Evolutionary conservation across 1,140 invertebrate species (phyloP), one percentile per base, ranked within the genome.

Genomic region (Xylocopa sonorina): DNA sequence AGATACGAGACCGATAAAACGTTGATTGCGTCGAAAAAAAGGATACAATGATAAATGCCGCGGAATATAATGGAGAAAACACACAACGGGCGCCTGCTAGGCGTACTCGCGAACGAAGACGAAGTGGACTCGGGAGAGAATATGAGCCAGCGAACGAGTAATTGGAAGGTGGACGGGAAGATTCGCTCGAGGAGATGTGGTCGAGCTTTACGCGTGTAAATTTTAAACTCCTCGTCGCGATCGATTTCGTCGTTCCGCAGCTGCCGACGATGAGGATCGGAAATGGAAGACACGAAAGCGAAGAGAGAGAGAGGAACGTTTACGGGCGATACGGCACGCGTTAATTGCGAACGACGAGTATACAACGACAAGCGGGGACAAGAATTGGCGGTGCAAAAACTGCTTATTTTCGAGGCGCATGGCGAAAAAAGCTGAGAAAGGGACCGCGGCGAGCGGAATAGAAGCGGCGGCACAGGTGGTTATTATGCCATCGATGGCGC

Each of bases 401-500:
- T n/a, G 9, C 24, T 29, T n/a, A n/a, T 75, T 74, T 64, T 55
- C 34, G 72, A 24, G n/a, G 21, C 48, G 32, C 14, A 2, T n/a
- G 27, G 58, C 21, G 1, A 81, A 74, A 57, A 71, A 75, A 68
- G 24, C 41, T n/a, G n/a, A n/a, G 41, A 46, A 85, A 85, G 63
- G 34, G 57, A n/a, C 57, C 29, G 57, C 57, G n/a, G 3, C 29
- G 57, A 24, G n/a, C 38, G 41, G 46, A 46, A 24, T n/a, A 64
- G 41, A 64, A 48, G 27, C 27, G 18, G 51, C 32, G 57, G 74
- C 78, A 63, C 86, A 83, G 82, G 77, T 84, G 87, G 87, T 87
- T 88, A 88, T 88, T 88, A 86, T 86, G 84, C 75, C 84, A 87
- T 87, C 86, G 86, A 87, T 87, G 86, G 76, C n/a, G n/a, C 81